Evolutionary conservation across 2,113 vertebrate species (phyloP).

Genomic region (Brachyhypopomus occidentalis): DNA sequence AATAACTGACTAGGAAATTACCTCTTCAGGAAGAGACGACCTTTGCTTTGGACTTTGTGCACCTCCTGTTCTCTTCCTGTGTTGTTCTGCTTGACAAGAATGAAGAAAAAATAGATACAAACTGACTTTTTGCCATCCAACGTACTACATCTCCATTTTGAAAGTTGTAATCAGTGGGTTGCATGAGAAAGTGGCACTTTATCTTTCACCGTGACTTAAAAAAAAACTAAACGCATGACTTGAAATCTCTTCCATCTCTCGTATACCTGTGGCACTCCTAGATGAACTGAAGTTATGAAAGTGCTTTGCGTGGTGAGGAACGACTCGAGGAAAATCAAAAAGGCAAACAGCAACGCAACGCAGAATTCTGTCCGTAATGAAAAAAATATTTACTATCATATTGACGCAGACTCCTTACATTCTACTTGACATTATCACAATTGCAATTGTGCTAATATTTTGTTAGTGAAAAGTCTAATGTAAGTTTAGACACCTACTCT

Average conservation of each 20-base stretch:
- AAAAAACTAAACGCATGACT: background rate
- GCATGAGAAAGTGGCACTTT: background rate
- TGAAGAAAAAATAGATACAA: conserved; percentile 1
- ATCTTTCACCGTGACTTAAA: background rate
- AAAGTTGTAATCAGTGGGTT: background rate
- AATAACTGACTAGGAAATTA: conserved; percentile 11
- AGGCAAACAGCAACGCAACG: too few relatives aligned
- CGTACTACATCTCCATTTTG: background rate
- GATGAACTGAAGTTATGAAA: conserved; percentile 1
- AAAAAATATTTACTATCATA: too few relatives aligned
- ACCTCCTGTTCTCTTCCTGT: conserved; percentile 48
- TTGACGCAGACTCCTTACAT: too few relatives aligned
- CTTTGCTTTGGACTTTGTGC: conserved; percentile 36
- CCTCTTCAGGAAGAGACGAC: conserved; percentile 15
- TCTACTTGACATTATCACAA: too few relatives aligned
- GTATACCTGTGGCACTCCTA: conserved; percentile 25
- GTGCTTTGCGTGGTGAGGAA: conserved; percentile 32
- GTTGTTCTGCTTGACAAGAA: conserved; percentile 38
- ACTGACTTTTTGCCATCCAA: conserved; percentile 10
- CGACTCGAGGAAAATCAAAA: conserved; percentile 7
- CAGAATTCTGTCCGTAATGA: too few relatives aligned
- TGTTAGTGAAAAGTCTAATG: too few relatives aligned
- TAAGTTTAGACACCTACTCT: too few relatives aligned
- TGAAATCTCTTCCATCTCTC: conserved; percentile 17
- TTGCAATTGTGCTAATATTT: too few relatives aligned